Conservation (phyloP, 2,888 invertebrate species). For the Oligia strigilis region DNA sequence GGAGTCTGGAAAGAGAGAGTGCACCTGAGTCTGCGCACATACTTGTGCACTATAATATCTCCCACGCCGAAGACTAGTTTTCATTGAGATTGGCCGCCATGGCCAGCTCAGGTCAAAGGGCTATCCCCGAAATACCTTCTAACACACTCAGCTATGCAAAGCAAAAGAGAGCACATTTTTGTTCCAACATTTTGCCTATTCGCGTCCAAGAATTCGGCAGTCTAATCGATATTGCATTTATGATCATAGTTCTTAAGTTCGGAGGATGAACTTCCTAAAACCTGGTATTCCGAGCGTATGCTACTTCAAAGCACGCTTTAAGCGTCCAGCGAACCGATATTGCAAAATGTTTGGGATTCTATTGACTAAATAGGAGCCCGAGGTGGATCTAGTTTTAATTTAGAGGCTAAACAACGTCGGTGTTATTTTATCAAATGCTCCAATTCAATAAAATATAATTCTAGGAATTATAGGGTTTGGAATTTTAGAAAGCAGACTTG, state of each 20-base stretch:
- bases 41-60: background rate
- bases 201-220: background rate
- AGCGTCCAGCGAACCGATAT: conserved; percentile 24
- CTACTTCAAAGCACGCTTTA: conserved; percentile 33
- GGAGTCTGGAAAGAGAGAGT: background rate
- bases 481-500: background rate
- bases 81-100: background rate
- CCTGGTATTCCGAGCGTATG: conserved; percentile 5
- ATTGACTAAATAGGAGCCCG: background rate
- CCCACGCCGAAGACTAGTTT: background rate
- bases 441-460: background rate
- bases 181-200: background rate
- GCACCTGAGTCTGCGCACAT: background rate
- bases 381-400: conserved; percentile 3
- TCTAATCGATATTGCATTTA: conserved; percentile 32
- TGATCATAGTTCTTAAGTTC: conserved; percentile 35
- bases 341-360: conserved; percentile 43
- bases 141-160: too few relatives aligned
- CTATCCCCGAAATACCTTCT: background rate
- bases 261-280: conserved; percentile 43
- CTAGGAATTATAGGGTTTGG: background rate
- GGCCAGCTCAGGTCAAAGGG: background rate
- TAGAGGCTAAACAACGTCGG: background rate
- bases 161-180: background rate
- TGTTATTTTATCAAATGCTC: too few relatives aligned